Conservation (phyloP, 2,888 invertebrate genomes). For the Hypercompe scribonia region DNA sequence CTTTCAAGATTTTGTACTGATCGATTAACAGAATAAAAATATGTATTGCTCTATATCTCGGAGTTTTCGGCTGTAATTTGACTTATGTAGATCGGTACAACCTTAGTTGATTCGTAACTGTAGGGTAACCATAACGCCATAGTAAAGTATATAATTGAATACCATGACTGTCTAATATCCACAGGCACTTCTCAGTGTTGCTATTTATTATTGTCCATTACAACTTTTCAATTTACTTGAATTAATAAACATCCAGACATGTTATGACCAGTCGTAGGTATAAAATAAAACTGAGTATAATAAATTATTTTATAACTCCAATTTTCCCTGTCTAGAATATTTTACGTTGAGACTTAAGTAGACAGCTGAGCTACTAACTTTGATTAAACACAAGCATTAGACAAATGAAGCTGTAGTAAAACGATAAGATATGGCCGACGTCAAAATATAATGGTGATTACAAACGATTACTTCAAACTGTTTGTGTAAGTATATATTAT, state of each 20-base stretch:
- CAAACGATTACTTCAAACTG: constrained; percentile 17
- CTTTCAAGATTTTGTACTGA: too few relatives aligned
- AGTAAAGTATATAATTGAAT: too few relatives aligned
- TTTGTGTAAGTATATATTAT: constrained; percentile 8
- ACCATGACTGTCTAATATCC: too few relatives aligned
- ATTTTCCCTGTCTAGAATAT: not conserved
- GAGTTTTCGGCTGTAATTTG: too few relatives aligned
- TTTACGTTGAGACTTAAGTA: constrained; percentile 3
- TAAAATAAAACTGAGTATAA: not conserved
- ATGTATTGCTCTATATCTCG: too few relatives aligned
- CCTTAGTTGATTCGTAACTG: too few relatives aligned
- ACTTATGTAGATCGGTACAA: too few relatives aligned
- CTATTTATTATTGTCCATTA: not conserved
- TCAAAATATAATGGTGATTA: constrained; percentile 19
- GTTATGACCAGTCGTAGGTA: not conserved
- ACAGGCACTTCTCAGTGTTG: not conserved
- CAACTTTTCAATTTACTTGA: not conserved
- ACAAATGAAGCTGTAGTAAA: constrained; percentile 9
- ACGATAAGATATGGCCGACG: constrained; percentile 6
- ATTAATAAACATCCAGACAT: not conserved
- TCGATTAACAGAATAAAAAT: too few relatives aligned
- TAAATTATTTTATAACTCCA: not conserved
- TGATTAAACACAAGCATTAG: constrained; percentile 9
- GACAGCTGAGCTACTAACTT: constrained; percentile 2
- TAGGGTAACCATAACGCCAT: too few relatives aligned